Evolutionary conservation across 1,140 invertebrate species (phyloP), one percentile per base, ranked within the genome.

Genomic region (Drosophila serrata): DNA sequence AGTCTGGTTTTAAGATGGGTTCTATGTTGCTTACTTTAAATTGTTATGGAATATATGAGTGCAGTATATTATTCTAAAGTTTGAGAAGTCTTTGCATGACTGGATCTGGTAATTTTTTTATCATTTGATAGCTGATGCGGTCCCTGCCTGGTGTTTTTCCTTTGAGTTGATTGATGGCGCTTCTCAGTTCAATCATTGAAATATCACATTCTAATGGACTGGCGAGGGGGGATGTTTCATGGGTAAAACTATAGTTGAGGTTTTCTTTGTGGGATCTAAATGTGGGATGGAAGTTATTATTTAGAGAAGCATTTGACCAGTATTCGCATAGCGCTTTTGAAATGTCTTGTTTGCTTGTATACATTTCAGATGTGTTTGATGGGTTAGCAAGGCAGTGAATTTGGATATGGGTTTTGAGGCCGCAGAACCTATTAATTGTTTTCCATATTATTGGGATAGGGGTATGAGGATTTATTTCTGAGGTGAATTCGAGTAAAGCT

Each of bases 251-350:
- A 8, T 19, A 53, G 53, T 56, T 56, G 7, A 56, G 1, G 53
- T 56, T 39, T 40, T 40, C 39, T 40, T 40, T 40, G n/a, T 17
- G n/a, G n/a, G 3, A 40, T 15, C 24, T 57, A n/a, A 48, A 61
- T 17, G 13, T 37, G 17, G 33, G 5, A 39, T 60, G 33, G 15
- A 60, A 46, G 4, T 40, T 49, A 61, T 49, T 37, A 37, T 24
- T 24, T 24, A 24, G 24, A 24, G 24, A 24, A 24, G 24, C 24
- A 24, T 24, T 24, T 24, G 24, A 24, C 24, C 24, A 24, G 24
- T 24, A 24, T 24, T 24, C 29, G 29, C 29, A 6, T 29, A 29
- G 29, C 29, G 29, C 29, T 29, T 29, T 29, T 29, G 29, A 29
- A 29, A 29, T 29, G 7, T 29, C 29, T 29, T 29, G 29, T 29